Evolutionary conservation across 2,797 vertebrate species (phyloP).

Genomic region (Cyprinella venusta): DNA sequence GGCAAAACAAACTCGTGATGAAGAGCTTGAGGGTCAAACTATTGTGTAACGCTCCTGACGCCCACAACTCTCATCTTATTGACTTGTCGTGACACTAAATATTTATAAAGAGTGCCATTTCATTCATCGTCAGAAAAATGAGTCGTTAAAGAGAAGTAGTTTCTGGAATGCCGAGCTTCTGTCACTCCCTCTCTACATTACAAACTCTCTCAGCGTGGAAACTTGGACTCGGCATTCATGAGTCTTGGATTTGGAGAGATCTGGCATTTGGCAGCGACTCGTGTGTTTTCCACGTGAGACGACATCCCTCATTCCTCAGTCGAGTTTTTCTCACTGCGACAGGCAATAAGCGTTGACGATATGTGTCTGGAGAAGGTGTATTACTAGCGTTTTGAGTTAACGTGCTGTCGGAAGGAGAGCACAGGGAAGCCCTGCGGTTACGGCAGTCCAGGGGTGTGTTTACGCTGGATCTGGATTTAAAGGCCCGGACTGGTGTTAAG

Average conservation of each 20-base stretch:
- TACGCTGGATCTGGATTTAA: constrained; percentile 19
- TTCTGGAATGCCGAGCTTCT: constrained; percentile 31
- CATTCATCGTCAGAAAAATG: not conserved
- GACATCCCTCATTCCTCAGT: constrained; percentile 30
- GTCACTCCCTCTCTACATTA: constrained; percentile 22
- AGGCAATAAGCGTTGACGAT: not conserved
- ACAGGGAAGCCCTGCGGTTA: not conserved
- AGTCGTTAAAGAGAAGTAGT: constrained; percentile 30
- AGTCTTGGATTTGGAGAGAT: constrained; percentile 41
- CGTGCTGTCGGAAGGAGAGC: not conserved
- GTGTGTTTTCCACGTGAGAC: constrained; percentile 37
- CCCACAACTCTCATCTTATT: not conserved
- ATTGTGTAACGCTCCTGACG: not conserved
- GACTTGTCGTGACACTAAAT: constrained; percentile 27
- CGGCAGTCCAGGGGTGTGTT: not conserved
- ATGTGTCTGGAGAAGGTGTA: not conserved
- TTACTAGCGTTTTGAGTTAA: not conserved
- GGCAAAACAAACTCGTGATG: constrained; percentile 42
- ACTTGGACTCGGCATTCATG: constrained; percentile 48
- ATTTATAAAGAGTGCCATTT: constrained; percentile 33
- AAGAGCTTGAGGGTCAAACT: constrained; percentile 8
- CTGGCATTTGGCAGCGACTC: constrained; percentile 6
- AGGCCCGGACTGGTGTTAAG: not conserved
- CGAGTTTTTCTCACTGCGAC: constrained; percentile 13
- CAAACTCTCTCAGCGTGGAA: constrained; percentile 45